Base-by-base conservation (phyloP, 2,797 vertebrate genomes). In the Garrulus glandarius region DNA sequence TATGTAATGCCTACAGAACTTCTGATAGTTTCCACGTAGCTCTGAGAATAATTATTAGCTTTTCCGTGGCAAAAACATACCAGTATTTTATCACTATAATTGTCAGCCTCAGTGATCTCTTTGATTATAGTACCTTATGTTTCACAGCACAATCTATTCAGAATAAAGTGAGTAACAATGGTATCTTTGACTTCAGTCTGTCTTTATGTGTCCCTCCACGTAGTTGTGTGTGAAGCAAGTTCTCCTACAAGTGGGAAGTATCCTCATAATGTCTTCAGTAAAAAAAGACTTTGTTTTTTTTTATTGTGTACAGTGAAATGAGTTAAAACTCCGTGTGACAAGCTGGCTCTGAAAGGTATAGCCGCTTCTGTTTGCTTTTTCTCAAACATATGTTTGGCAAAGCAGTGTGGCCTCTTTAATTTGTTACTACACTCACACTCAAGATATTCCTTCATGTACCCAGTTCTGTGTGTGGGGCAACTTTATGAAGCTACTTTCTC, bases 391-490 rank as follows among this genome's bases (percentile, higher is more conserved):
- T 4, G 7, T 78, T 49, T 46, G 50, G 53, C 26, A 82, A 82
- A 81, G 39, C 24, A 79, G 15, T 0, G 2, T 15, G 15, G 30
- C 19, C 49, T 75, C 29, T 75, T 70, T 55, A 59, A 23, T 27
- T 43, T 79, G 20, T 21, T 47, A 20, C 46, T 49, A 4, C 21
- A 30, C 13, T 71, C 7, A 43, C 26, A 56, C 18, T 71, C 10
- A 39, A 39, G 10, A n/a, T 23, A 56, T 3, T 75, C 16, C 30
- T 87, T 76, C 0, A 0, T 0, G 0, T 65, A 55, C 4, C 3
- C 26, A 63, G 22, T 32, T 64, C 29, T 49, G 8, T 10, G 11
- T 27, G 26, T 27, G 34, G 7, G 18, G 6, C 13, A 89, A 26
- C 20, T 77, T 68, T n/a, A 57, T 30, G 32, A 87, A 69, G 8